A percentile compares a stretch with the other conserved stretches of the same genome.
phyloP scores from a whole-genome alignment of 2,113 vertebrate species.

The Plectropomus leopardus region DNA sequence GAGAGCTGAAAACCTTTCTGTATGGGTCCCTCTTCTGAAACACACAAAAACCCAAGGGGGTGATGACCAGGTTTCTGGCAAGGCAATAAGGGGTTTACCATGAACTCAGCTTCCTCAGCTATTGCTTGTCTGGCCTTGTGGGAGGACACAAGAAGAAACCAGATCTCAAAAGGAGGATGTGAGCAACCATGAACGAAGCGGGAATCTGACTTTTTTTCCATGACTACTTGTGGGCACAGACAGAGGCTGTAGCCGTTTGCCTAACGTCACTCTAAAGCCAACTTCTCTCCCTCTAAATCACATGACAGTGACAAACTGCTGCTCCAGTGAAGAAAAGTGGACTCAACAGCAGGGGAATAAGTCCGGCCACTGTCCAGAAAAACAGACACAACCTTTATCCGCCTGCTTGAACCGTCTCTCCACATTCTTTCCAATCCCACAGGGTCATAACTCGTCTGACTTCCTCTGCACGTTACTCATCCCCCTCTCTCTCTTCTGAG shows the following conservation, averaged over 20 bases:
- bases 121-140: constrained; percentile 21
- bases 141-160: constrained; percentile 39
- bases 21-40: constrained; percentile 32
- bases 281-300: constrained; percentile 44
- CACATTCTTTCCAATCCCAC: constrained; percentile 81
- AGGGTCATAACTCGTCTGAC: constrained; percentile 55
- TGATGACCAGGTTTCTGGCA: constrained; percentile 50
- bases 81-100: constrained; percentile 29
- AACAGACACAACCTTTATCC: constrained; percentile 72
- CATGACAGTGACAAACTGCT: constrained; percentile 38
- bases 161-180: constrained; percentile 60
- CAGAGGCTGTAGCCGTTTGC: background rate
- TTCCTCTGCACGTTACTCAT: constrained; percentile 49
- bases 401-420: constrained; percentile 50
- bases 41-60: constrained; percentile 35
- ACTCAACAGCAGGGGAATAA: constrained; percentile 36
- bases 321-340: constrained; percentile 4
- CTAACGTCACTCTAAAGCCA: constrained; percentile 3
- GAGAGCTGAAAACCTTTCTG: constrained; percentile 47
- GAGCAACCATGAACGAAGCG: constrained; percentile 57
- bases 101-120: constrained; percentile 11
- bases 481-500: constrained; percentile 50
- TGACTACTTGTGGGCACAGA: constrained; percentile 18
- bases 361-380: constrained; percentile 43
- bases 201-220: constrained; percentile 30